Conservation (phyloP, 2,888 invertebrate species). For the Acheta domesticus region DNA sequence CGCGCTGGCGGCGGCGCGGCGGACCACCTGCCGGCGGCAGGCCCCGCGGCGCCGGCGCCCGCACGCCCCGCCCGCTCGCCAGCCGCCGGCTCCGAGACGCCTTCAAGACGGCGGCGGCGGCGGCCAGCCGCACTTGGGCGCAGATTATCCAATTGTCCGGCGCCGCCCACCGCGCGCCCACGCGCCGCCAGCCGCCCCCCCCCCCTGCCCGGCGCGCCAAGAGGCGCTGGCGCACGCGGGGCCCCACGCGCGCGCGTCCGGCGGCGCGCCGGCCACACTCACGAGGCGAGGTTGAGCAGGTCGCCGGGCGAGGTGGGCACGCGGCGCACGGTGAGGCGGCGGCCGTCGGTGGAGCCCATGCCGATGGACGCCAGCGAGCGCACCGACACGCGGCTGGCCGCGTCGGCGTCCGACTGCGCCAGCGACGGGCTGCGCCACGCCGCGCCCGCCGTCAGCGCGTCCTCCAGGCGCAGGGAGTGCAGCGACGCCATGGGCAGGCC, state of each 20-base stretch:
- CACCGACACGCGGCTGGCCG: slow-evolving; percentile 65
- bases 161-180: background rate
- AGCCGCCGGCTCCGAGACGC: background rate
- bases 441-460: slow-evolving; percentile 56
- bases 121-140: background rate
- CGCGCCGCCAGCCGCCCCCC: background rate
- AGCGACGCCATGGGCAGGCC: background rate
- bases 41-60: background rate
- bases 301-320: slow-evolving; percentile 83
- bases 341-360: slow-evolving; percentile 84
- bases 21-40: background rate
- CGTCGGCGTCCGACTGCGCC: slow-evolving; percentile 22
- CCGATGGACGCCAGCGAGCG: slow-evolving; percentile 80
- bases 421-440: background rate
- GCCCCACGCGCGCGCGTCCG: too few species aligned
- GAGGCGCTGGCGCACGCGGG: background rate
- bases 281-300: slow-evolving; percentile 79
- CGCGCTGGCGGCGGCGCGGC: background rate
- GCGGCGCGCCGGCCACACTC: slow-evolving; percentile 50
- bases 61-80: background rate
- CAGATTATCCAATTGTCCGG: background rate
- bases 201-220: background rate
- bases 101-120: background rate
- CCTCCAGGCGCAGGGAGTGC: slow-evolving; percentile 47
- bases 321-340: slow-evolving; percentile 76